Percentiles rank a stretch among this genome's conserved stretches.
Conservation (phyloP, 2,888 invertebrate genomes). For the Zaprionus lineosus region DNA sequence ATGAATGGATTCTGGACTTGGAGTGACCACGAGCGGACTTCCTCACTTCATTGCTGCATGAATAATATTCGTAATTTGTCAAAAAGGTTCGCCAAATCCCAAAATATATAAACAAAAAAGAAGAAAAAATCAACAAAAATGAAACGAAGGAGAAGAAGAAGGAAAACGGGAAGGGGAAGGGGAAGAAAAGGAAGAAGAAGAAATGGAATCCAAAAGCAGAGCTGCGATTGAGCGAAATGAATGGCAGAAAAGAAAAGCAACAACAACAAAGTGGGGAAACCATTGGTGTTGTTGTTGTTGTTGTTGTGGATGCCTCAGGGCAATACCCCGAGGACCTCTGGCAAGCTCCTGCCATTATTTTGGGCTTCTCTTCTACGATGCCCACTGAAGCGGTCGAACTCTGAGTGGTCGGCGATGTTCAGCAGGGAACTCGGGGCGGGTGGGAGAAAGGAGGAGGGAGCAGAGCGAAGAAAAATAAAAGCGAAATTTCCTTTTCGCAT, state of each 20-base stretch:
- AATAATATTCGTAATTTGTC: conserved; percentile 81
- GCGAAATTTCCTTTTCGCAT: conserved; percentile 77
- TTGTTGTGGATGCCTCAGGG: conserved; percentile 41
- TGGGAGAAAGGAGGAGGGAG: not conserved
- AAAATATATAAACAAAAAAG: conserved; percentile 52
- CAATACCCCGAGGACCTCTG: conserved; percentile 75
- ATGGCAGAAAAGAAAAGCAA: conserved; percentile 38
- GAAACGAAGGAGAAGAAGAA: conserved; percentile 9
- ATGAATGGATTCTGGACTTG: conserved; percentile 38
- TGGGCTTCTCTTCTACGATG: conserved; percentile 54
- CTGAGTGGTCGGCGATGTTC: too few species aligned
- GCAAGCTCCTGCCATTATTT: conserved; percentile 78
- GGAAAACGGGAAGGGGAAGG: too few species aligned
- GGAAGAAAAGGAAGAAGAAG: conserved; percentile 29
- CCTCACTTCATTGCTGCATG: conserved; percentile 79
- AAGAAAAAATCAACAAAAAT: conserved; percentile 10
- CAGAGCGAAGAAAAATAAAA: conserved; percentile 58
- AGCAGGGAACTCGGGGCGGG: not conserved
- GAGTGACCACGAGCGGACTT: conserved; percentile 60
- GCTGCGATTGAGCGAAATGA: conserved; percentile 72
- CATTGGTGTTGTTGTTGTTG: conserved; percentile 15
- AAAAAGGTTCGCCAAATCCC: conserved; percentile 77
- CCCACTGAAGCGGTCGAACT: conserved; percentile 23
- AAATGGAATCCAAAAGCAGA: conserved; percentile 63
- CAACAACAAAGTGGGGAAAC: conserved; percentile 22